Base-by-base conservation (phyloP, 2,888 invertebrate species). In the Erebia epiphron region DNA sequence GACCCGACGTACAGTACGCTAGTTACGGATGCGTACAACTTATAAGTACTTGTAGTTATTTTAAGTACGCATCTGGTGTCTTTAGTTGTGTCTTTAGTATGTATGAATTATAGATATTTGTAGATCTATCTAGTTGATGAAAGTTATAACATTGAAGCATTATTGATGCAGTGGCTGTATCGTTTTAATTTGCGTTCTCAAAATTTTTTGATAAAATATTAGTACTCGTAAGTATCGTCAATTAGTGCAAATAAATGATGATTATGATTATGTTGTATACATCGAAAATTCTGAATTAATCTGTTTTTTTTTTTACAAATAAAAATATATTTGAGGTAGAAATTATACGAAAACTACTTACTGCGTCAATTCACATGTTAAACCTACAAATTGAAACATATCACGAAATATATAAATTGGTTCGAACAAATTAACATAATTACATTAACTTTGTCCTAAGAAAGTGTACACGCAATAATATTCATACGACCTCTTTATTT, bases 401-500 rank as follows among this genome's bases (percentile, higher is more conserved):
- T 14, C 62, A 49, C 62, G 49, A 14, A 49, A 49, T 49, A 49
- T 13, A 8, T 5, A 13, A 14, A 18, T 16, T 21, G 11, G 21
- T 56, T 56, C 2, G 41, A n/a, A 41, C 1, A 41, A n/a, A 26
- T 16, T 60, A 43, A 43, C 11, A 26, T 21, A 60, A 26, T 58
- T 14, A 26, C 41, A 62, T 18, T 14, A 18, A 43, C 16, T 62
- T 62, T 3, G 14, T 11, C 4, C 18, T 46, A 46, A n/a, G 16
- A 41, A 61, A 16, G 43, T 46, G 16, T 21, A 49, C 62, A 61
- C 57, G 41, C 21, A 14, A 54, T 67, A 67, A 49, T 67, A 35
- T 35, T 35, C 35, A 35, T 7, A 35, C 35, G 8, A 67, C 57
- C 58, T 26, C 46, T 46, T n/a, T 46, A 65, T 49, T 58, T 67